phyloP scores from a whole-genome alignment of 2,113 vertebrate genomes.

The Monopterus albus region DNA sequence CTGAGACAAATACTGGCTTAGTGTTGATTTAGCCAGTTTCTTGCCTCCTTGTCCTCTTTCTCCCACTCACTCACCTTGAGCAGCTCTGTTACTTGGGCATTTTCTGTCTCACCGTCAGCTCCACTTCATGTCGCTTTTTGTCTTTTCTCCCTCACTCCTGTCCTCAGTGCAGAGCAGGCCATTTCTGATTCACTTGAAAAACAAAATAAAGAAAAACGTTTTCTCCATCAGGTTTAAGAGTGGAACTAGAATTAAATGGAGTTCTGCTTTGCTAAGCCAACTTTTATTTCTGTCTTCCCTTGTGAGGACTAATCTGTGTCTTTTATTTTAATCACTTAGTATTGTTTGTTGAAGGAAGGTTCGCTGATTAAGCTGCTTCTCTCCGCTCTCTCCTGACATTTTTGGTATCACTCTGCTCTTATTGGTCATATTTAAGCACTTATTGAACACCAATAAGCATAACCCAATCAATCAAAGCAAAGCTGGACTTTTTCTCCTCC shows the following conservation, averaged over 20 bases:
- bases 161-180: slow-evolving; percentile 36
- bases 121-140: background rate
- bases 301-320: too few species aligned
- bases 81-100: background rate
- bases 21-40: too few species aligned
- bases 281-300: background rate
- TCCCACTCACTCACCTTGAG: background rate
- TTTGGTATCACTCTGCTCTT: slow-evolving; percentile 26
- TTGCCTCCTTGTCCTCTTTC: background rate
- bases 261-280: slow-evolving; percentile 16
- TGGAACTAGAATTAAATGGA: slow-evolving; percentile 1
- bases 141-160: background rate
- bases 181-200: slow-evolving; percentile 49
- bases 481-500: slow-evolving; percentile 39
- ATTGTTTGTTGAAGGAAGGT: slow-evolving; percentile 1
- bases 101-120: background rate
- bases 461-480: slow-evolving; percentile 48
- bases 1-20: too few species aligned
- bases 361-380: slow-evolving; percentile 1
- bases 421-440: slow-evolving; percentile 31
- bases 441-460: slow-evolving; percentile 32
- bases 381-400: slow-evolving; percentile 28
- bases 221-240: slow-evolving; percentile 35
- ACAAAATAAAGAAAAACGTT: too few species aligned
- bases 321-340: background rate